These are phyloP conservation scores for Argentina silus DNA, from an alignment of 2,797 vertebrate species.

Conservation along the genomic window DNA sequence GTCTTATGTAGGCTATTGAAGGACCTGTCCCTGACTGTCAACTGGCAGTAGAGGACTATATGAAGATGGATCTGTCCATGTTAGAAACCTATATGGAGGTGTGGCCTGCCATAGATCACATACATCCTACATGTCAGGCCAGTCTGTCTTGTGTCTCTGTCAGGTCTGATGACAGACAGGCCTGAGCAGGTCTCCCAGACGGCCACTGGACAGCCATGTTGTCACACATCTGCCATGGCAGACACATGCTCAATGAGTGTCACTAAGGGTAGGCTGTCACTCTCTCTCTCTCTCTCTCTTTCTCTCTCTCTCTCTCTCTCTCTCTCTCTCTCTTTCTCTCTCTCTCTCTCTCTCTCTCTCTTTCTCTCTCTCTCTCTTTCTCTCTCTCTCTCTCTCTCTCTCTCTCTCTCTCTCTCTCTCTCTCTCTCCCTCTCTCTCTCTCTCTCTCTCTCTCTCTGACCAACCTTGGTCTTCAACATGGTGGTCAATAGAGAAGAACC, in stretches of 20 bases:
- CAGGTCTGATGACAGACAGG: slow-evolving; percentile 43
- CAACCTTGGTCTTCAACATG: not conserved
- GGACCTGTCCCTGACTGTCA: slow-evolving; percentile 24
- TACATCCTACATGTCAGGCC: slow-evolving; percentile 41
- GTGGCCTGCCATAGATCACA: slow-evolving; percentile 45
- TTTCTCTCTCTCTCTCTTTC: not conserved
- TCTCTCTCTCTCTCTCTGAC: not conserved
- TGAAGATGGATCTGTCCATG: slow-evolving; percentile 26
- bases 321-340: no score
- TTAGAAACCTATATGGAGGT: slow-evolving; percentile 43
- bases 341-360: not conserved
- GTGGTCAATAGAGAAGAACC: not conserved
- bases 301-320: no score
- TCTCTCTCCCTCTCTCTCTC: not conserved
- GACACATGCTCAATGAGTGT: not conserved
- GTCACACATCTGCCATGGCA: not conserved
- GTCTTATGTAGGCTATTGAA: no score
- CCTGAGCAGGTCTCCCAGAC: slow-evolving; percentile 28
- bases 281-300: not conserved
- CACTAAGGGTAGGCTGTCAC: not conserved
- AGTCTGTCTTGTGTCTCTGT: slow-evolving; percentile 31
- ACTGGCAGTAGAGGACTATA: slow-evolving; percentile 16
- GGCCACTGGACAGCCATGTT: slow-evolving; percentile 1
- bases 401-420: not conserved
- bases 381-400: no score